These are phyloP conservation scores for Bombus vancouverensis DNA, from an alignment of 1,140 invertebrate species.

Conservation along the genomic window DNA sequence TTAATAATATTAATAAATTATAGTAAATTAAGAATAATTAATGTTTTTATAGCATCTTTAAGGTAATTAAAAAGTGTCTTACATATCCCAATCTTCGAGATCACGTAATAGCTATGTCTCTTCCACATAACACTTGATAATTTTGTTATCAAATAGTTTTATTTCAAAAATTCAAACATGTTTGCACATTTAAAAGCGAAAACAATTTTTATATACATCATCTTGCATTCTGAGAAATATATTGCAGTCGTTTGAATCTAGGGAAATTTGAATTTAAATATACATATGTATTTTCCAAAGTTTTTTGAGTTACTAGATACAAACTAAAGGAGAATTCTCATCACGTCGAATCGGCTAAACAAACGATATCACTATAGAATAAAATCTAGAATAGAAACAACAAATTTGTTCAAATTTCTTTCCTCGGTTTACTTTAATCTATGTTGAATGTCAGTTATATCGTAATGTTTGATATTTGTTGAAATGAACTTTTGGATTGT, in stretches of 20 bases:
- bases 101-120: not conserved
- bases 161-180: not conserved
- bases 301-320: not conserved
- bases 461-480: slow-evolving; percentile 32
- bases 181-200: not conserved
- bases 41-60: too few relatives aligned
- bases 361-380: slow-evolving; percentile 3
- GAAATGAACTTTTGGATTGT: slow-evolving; percentile 31
- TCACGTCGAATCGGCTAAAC: not conserved
- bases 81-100: not conserved
- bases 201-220: not conserved
- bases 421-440: slow-evolving; percentile 25
- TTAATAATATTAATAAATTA: too few relatives aligned
- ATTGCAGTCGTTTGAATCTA: not conserved
- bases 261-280: not conserved
- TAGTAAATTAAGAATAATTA: too few relatives aligned
- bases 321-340: slow-evolving; percentile 8
- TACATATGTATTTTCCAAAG: not conserved
- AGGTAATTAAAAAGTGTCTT: too few relatives aligned
- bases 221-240: not conserved
- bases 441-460: slow-evolving; percentile 40
- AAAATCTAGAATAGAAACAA: slow-evolving; percentile 16
- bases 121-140: not conserved
- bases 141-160: not conserved
- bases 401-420: slow-evolving; percentile 40